These are phyloP conservation scores for Tapirus terrestris DNA, from an alignment of 2,113 vertebrate genomes.

Conservation along the genomic window DNA sequence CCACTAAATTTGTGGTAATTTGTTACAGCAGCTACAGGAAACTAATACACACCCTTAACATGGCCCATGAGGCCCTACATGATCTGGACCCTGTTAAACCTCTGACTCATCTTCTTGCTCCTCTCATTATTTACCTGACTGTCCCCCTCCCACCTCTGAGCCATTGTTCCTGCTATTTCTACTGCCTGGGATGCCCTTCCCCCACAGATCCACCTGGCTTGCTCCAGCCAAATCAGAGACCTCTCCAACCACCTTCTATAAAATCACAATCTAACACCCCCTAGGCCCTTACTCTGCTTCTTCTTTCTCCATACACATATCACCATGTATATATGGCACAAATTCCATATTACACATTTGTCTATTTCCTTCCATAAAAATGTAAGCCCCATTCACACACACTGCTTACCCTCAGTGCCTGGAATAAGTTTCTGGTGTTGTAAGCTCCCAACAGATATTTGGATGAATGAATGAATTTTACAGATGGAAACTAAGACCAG, in stretches of 20 bases:
- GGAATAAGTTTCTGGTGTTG: not conserved
- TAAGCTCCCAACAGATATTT: not conserved
- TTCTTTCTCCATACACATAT: accelerated
- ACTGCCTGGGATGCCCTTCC: not conserved
- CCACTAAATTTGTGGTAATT: not conserved
- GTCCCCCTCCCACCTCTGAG: not conserved
- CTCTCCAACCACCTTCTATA: not conserved
- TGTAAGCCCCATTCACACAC: not conserved
- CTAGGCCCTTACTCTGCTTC: too few species aligned
- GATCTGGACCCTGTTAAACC: accelerated
- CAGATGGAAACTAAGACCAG: not conserved
- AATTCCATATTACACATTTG: accelerated
- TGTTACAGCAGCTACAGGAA: not conserved
- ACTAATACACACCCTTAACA: not conserved
- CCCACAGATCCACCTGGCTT: not conserved
- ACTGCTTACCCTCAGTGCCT: not conserved
- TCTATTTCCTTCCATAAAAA: not conserved
- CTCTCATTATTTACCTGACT: not conserved
- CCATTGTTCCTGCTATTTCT: not conserved
- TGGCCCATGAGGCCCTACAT: not conserved
- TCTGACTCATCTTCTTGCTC: not conserved
- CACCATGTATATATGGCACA: not conserved
- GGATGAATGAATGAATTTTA: not conserved
- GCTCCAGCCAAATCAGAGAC: not conserved
- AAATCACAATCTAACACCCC: not conserved